phyloP scores from a whole-genome alignment of 2,113 vertebrate species.

The Symphodus melops region DNA sequence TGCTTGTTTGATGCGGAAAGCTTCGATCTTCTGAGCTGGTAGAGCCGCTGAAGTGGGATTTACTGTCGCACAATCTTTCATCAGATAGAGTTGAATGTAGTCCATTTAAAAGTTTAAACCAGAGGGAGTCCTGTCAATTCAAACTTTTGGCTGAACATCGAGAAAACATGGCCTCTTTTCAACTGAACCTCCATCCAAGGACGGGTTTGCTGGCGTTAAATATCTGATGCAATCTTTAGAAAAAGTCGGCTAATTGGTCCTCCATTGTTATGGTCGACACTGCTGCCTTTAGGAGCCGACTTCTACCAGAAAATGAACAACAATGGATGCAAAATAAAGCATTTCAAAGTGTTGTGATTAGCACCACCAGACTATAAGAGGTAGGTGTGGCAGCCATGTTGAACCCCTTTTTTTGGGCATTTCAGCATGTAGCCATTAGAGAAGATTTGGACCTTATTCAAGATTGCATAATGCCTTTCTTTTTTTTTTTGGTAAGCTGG shows the following conservation, averaged over 20 bases:
- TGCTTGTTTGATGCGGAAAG: conserved; percentile 10
- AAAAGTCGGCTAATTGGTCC: not conserved
- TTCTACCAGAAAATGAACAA: not conserved
- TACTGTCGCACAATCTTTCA: not conserved
- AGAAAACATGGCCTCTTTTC: too few relatives aligned
- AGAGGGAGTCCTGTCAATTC: not conserved
- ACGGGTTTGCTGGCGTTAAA: not conserved
- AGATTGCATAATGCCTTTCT: too few relatives aligned
- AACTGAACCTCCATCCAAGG: not conserved
- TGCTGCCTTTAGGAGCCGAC: not conserved
- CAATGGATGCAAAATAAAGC: not conserved
- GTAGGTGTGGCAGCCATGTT: too few relatives aligned
- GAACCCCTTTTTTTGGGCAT: too few relatives aligned
- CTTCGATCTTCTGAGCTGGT: not conserved
- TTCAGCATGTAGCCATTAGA: too few relatives aligned
- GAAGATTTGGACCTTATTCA: too few relatives aligned
- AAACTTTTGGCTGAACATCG: not conserved
- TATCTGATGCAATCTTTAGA: not conserved
- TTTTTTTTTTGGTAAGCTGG: too few relatives aligned
- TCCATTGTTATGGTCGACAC: not conserved
- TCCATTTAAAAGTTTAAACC: conserved; percentile 33
- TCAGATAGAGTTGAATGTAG: conserved; percentile 1
- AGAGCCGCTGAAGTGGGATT: not conserved
- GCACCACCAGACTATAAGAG: too few relatives aligned
- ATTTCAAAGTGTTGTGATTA: too few relatives aligned